These are phyloP conservation scores for Psittacara wagleri DNA, from an alignment of 2,113 vertebrate species.

Conservation along the genomic window DNA sequence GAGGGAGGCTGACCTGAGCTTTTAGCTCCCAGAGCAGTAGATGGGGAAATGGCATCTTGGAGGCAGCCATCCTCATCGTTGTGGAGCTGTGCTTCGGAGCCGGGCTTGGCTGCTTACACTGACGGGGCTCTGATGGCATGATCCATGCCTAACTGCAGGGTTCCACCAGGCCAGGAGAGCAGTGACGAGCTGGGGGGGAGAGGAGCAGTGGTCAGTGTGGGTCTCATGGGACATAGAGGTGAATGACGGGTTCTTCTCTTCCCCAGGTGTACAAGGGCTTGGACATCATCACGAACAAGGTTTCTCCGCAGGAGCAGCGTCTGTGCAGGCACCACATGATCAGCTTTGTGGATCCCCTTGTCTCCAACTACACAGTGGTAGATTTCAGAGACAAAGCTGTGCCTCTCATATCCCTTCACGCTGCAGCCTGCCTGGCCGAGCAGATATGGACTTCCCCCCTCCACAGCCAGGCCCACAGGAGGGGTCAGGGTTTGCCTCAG, in stretches of 20 bases:
- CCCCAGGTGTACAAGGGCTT: conserved; percentile 91
- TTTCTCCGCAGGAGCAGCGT: conserved; percentile 81
- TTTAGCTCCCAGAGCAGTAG: conserved; percentile 17
- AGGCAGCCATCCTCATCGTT: background rate
- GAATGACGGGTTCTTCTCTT: background rate
- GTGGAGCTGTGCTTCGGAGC: background rate
- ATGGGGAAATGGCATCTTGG: background rate
- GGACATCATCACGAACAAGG: conserved; percentile 97
- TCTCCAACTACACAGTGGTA: conserved; percentile 88
- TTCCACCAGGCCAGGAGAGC: background rate
- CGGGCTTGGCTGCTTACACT: background rate
- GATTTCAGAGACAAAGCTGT: conserved; percentile 93
- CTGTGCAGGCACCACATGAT: conserved; percentile 97
- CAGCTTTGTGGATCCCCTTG: conserved; percentile 92
- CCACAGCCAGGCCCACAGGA: background rate
- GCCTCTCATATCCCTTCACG: conserved; percentile 87
- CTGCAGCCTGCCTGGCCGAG: background rate
- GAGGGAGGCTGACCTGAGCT: conserved; percentile 7
- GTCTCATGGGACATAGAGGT: background rate
- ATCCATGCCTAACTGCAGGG: background rate
- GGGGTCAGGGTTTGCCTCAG: background rate
- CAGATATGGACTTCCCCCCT: background rate
- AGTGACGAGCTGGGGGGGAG: background rate
- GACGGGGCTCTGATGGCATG: background rate
- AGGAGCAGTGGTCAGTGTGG: background rate